A percentile compares a stretch with the other conserved stretches of the same genome.
Conservation (phyloP, 2,888 invertebrate genomes). For the Pimpla rufipes region DNA sequence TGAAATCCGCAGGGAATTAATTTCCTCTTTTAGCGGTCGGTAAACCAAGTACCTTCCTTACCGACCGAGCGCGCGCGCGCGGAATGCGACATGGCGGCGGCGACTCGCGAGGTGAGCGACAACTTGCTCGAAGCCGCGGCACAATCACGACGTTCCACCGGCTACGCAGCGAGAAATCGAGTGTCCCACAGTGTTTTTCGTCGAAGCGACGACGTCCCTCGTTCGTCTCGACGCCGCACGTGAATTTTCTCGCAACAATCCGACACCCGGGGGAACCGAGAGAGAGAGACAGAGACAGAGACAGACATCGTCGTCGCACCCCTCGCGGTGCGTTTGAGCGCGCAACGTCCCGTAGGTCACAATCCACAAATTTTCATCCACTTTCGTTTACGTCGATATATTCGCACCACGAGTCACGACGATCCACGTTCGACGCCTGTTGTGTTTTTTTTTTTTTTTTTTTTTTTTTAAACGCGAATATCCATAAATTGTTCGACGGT, state of each 20-base stretch:
- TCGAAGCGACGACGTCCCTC: background rate
- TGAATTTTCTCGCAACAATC: too few species aligned
- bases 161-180: background rate
- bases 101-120: conserved; percentile 33
- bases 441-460: background rate
- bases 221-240: too few species aligned
- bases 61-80: conserved; percentile 21
- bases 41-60: background rate
- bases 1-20: too few species aligned
- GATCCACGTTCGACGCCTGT: background rate
- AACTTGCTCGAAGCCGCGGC: conserved; percentile 22
- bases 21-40: too few species aligned
- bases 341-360: conserved; percentile 24
- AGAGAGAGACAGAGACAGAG: background rate
- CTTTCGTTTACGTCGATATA: background rate
- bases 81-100: conserved; percentile 55
- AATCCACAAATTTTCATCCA: background rate
- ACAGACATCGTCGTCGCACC: background rate
- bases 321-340: conserved; percentile 9
- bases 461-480: too few species aligned
- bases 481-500: conserved; percentile 5
- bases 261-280: too few species aligned
- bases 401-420: background rate
- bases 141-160: background rate
- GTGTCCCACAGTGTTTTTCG: conserved; percentile 5